Evolutionary conservation across 2,797 vertebrate genomes (phyloP).

Genomic region (Atherinosoma microstoma): DNA sequence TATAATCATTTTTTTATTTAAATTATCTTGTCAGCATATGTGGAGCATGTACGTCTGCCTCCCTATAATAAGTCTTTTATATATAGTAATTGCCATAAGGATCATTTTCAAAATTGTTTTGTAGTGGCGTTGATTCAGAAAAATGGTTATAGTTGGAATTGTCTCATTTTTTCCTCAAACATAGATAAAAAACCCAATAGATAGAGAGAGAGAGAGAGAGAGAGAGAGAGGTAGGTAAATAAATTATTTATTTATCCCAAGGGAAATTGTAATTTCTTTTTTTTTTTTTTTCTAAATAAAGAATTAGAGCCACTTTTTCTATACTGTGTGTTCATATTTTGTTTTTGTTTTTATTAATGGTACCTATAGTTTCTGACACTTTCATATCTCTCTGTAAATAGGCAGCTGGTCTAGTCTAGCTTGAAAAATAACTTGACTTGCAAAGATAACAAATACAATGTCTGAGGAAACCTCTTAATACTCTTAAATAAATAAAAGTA

Average conservation of each 20-base stretch:
- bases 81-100: too few species aligned
- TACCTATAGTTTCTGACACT: fast-evolving
- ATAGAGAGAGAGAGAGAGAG: too few species aligned
- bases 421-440: neutral
- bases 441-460: neutral
- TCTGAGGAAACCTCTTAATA: neutral
- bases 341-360: neutral
- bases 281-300: neutral
- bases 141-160: neutral
- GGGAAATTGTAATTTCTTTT: too few species aligned
- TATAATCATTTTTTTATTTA: too few species aligned
- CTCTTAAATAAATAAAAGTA: neutral
- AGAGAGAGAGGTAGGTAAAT: too few species aligned
- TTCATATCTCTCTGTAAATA: neutral
- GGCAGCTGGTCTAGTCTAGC: neutral
- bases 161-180: neutral
- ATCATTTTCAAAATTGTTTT: neutral
- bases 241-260: too few species aligned
- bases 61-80: too few species aligned
- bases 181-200: neutral
- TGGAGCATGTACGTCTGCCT: neutral
- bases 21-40: neutral
- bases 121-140: neutral
- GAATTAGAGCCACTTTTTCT: neutral
- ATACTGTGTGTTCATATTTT: neutral